phyloP scores from a whole-genome alignment of 2,797 vertebrate species.

The Moxostoma hubbsi region DNA sequence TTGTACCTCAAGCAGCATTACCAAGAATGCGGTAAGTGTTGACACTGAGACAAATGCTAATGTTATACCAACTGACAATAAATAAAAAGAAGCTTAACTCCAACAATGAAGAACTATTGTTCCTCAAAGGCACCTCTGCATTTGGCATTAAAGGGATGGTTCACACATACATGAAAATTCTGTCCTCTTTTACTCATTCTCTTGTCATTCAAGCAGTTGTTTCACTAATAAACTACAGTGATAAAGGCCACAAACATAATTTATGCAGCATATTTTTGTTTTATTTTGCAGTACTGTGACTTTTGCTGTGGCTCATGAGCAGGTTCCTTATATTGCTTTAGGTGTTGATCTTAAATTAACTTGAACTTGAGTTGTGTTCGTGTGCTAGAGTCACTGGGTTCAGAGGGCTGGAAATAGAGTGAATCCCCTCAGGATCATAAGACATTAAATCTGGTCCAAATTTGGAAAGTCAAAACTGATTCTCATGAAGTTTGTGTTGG shows the following conservation, averaged over 20 bases:
- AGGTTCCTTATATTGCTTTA: conserved; percentile 4
- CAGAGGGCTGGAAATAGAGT: conserved; percentile 17
- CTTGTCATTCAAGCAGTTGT: no score
- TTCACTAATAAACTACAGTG: no score
- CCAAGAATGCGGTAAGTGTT: not conserved
- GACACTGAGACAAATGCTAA: not conserved
- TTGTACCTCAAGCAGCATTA: not conserved
- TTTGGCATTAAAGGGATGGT: no score
- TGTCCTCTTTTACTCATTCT: no score
- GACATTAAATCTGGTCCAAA: conserved; percentile 31
- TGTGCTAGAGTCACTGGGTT: conserved; percentile 33
- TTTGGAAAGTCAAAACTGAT: conserved; percentile 19
- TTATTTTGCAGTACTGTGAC: not conserved
- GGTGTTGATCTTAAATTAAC: not conserved
- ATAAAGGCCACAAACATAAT: no score
- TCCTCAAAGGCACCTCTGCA: no score
- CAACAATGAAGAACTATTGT: no score
- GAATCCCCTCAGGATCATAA: conserved; percentile 10
- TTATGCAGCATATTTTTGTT: no score
- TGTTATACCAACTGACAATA: not conserved
- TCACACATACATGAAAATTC: no score
- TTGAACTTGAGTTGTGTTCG: conserved; percentile 5
- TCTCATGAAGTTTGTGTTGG: conserved; percentile 35
- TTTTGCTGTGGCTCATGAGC: not conserved
- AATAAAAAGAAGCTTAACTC: not conserved